Evolutionary conservation across 2,888 invertebrate genomes (phyloP).

Genomic region (Crioceris asparagi): DNA sequence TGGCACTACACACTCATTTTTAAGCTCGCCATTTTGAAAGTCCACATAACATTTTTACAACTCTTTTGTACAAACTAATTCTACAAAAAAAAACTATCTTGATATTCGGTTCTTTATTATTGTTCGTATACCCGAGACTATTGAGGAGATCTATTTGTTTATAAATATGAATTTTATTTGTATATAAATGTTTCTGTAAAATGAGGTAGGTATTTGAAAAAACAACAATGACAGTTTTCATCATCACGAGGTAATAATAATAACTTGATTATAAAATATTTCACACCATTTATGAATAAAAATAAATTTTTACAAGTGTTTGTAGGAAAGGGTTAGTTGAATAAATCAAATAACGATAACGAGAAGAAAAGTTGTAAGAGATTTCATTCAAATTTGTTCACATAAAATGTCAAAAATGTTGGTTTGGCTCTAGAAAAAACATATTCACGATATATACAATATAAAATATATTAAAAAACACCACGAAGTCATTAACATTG

Average conservation of each 20-base stretch:
- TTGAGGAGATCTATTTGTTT: slow-evolving; percentile 4
- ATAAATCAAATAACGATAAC: not conserved
- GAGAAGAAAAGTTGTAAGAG: not conserved
- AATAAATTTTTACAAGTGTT: too few relatives aligned
- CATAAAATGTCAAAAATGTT: too few relatives aligned
- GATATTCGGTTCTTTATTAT: slow-evolving; percentile 9
- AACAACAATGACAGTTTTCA: slow-evolving; percentile 29
- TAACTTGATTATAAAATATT: not conserved
- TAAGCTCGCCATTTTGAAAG: slow-evolving; percentile 31
- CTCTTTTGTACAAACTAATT: slow-evolving; percentile 18
- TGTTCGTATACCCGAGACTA: not conserved
- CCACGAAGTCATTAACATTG: slow-evolving; percentile 20
- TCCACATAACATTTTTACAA: slow-evolving; percentile 25
- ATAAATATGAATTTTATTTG: not conserved
- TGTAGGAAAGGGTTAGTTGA: too few relatives aligned
- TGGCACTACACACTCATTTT: slow-evolving; percentile 33
- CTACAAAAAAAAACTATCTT: slow-evolving; percentile 4
- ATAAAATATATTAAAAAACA: slow-evolving; percentile 16
- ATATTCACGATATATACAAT: slow-evolving; percentile 16
- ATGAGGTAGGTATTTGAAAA: slow-evolving; percentile 29
- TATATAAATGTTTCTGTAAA: slow-evolving; percentile 13
- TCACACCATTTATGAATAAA: slow-evolving; percentile 3
- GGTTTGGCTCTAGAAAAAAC: too few relatives aligned
- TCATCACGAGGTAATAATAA: slow-evolving; percentile 18
- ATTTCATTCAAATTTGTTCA: too few relatives aligned